Evolutionary conservation across 2,888 invertebrate species (phyloP).

Genomic region (Aspidapion aeneum): DNA sequence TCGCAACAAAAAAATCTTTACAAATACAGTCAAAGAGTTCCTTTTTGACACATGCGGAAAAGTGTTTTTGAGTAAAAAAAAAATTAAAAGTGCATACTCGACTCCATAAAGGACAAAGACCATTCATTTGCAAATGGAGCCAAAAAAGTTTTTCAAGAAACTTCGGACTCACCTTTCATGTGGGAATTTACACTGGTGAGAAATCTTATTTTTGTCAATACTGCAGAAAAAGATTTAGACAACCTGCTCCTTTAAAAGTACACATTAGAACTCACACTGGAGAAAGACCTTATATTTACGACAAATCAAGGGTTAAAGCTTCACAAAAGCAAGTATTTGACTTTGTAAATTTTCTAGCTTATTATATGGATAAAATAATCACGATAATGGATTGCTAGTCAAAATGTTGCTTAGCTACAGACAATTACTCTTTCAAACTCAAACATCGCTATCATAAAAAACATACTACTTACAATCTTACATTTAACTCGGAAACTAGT

Average conservation of each 20-base stretch:
- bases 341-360: too few relatives aligned
- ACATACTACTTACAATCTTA: too few relatives aligned
- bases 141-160: neutral
- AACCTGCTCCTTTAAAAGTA: conserved; percentile 37
- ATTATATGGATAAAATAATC: too few relatives aligned
- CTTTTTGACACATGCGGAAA: conserved; percentile 42
- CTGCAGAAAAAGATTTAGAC: conserved; percentile 43
- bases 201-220: conserved; percentile 22
- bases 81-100: conserved; percentile 27
- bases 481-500: too few relatives aligned
- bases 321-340: conserved; percentile 35
- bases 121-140: neutral
- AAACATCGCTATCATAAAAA: neutral
- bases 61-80: conserved; percentile 35
- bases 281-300: conserved; percentile 39
- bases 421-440: neutral
- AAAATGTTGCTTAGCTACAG: neutral
- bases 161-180: neutral
- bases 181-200: neutral
- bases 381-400: too few relatives aligned
- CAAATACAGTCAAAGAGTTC: conserved; percentile 44
- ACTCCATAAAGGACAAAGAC: neutral
- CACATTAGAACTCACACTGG: conserved; percentile 41
- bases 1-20: conserved; percentile 40
- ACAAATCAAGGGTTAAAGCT: conserved; percentile 37